Base-by-base conservation (phyloP, 2,113 vertebrate species). In the Seriola rivoliana region DNA sequence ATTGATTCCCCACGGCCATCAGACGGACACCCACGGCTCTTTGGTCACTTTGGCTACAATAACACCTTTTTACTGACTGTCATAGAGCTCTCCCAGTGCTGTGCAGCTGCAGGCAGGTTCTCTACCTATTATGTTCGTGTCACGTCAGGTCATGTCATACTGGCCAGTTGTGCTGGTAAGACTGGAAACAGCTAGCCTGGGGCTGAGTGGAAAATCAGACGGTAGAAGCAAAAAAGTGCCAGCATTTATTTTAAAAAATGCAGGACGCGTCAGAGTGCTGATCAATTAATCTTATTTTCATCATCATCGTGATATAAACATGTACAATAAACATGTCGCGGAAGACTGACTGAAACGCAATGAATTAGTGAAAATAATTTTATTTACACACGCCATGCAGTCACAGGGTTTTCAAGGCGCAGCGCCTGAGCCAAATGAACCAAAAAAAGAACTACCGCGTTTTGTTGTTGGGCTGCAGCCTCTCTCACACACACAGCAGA, bases 11-110 rank as follows among this genome's bases (percentile, higher is more conserved):
- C 34, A 42, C 38, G 13, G 76, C 48, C 73, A 76, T 89, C 84
- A 90, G 87, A 89, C 77, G 50, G 73, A 92, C 91, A 77, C 89
- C 91, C 80, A 57, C 29, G 10, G 87, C 75, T 87, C 78, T 88
- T 75, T 77, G 72, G 79, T 78, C 77, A 63, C 44, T 74, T 59
- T 4, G 17, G 48, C 69, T 70, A 88, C 78, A 83, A 86, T 89
- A 92, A 85, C 77, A 79, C 38, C 50, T 40, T 63, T 80, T 79
- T 14, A 25, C 75, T 34, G 75, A 64, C 71, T 57, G 25, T 16
- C 55, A 67, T 4, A 25, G 52, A 17, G 42, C 71, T 63, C 21
- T 83, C 75, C 50, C 64, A 70, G 67, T 62, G 74, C 74, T 48
- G 71, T 8, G 75, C 67, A 57, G 60, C 82, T 55, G 29, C 71